Base-by-base conservation (phyloP, 2,888 invertebrate species). In the Standfussiana lucernea region DNA sequence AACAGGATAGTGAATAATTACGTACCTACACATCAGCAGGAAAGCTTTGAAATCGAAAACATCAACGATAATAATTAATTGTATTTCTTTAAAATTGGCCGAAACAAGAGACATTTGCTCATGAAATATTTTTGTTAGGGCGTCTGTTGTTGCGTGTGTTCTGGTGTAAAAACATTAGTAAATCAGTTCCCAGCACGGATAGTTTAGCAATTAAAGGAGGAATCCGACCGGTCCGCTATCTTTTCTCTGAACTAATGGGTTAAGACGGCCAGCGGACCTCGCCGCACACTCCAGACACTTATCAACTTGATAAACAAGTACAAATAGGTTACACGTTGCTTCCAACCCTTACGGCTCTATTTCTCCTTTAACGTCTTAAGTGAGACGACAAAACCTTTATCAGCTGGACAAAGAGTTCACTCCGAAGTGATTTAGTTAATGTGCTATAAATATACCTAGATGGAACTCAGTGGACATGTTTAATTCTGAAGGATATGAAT, bases 301-400 rank as follows among this genome's bases (percentile, higher is more conserved):
- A 95, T 95, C 95, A 95, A 88, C 89, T 91, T 92, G 95, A 96
- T 96, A 96, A 96, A 96, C 93, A 93, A 95, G 93, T 94, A 95
- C 95, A 95, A 96, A 96, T 96, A 93, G 94, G 93, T 93, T 92
- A 95, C 94, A 94, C 92, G 92, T 91, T 93, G 91, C 92, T 93
- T 92, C 92, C 92, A 94, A 94, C 93, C 93, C 93, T 90, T 92
- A 91, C 91, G 89, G 90, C 91, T 91, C 91, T 93, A 93, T 94
- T 93, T 94, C 92, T 93, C 88, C 90, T 92, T 94, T 94, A 94
- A 93, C 93, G 93, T 93, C 93, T 95, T 93, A 93, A 95, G 90
- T 93, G 91, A 93, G 92, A 92, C 90, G 89, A 91, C 91, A 92
- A 90, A 92, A 93, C 89, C 93, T 94, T 95, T 95, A 94, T 95